phyloP scores from a whole-genome alignment of 2,888 invertebrate species.

The Bedellia somnulentella region DNA sequence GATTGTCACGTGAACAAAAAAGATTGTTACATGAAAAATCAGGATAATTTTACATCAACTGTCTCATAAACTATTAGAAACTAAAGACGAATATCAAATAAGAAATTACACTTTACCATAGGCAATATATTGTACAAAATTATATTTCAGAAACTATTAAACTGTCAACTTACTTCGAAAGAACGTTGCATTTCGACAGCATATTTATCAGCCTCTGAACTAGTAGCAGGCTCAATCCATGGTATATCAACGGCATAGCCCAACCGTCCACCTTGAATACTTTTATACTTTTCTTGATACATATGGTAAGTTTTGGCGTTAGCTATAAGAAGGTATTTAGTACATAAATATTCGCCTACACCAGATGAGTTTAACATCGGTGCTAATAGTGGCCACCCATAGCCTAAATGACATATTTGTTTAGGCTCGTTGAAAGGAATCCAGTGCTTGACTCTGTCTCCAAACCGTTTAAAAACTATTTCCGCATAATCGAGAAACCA shows the following conservation, averaged over 20 bases:
- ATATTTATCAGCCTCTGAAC: constrained; percentile 22
- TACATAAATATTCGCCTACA: constrained; percentile 49
- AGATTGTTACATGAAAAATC: no score
- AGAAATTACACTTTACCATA: background rate
- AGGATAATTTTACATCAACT: no score
- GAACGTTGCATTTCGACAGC: constrained; percentile 23
- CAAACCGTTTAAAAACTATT: constrained; percentile 42
- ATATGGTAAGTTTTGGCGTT: constrained; percentile 37
- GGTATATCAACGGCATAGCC: constrained; percentile 19
- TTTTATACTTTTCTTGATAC: constrained; percentile 14
- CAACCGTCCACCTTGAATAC: constrained; percentile 17
- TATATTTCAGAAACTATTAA: background rate
- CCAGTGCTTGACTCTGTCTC: constrained; percentile 58
- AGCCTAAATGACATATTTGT: constrained; percentile 5
- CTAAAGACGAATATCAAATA: no score
- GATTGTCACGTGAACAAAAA: no score
- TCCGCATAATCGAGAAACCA: constrained; percentile 52
- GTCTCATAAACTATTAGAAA: no score
- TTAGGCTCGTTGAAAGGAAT: constrained; percentile 64
- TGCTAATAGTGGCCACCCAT: constrained; percentile 13
- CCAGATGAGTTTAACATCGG: constrained; percentile 27
- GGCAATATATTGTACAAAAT: background rate
- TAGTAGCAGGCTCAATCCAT: constrained; percentile 24
- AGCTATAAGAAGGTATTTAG: constrained; percentile 50
- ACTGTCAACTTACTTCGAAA: constrained; percentile 15